Conservation (phyloP, 2,797 vertebrate species). For the Lateolabrax maculatus region DNA sequence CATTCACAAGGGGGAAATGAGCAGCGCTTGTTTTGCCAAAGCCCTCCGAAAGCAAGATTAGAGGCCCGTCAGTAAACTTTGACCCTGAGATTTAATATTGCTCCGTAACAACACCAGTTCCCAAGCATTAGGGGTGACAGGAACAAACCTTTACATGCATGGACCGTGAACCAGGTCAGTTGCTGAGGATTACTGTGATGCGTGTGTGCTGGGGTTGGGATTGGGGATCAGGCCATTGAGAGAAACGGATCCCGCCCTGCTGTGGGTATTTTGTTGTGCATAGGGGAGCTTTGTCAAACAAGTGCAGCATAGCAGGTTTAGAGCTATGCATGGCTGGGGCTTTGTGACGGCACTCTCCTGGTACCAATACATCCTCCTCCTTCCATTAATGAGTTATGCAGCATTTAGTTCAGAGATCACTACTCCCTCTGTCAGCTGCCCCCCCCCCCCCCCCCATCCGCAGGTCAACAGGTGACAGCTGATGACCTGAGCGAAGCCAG, state of each 20-base stretch:
- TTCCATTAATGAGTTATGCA: slow-evolving; percentile 37
- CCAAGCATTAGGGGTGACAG: slow-evolving; percentile 59
- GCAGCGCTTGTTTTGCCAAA: slow-evolving; percentile 67
- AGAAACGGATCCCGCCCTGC: slow-evolving; percentile 30
- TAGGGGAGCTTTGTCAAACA: slow-evolving; percentile 55
- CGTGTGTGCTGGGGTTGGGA: slow-evolving; percentile 40
- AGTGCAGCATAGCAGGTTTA: slow-evolving; percentile 21
- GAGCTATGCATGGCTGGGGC: slow-evolving; percentile 1
- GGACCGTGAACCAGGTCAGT: slow-evolving; percentile 60
- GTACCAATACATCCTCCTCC: slow-evolving; percentile 32
- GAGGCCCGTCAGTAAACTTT: slow-evolving; percentile 71
- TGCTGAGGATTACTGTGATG: slow-evolving; percentile 60
- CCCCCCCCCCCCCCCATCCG: not conserved
- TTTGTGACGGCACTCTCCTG: slow-evolving; percentile 29
- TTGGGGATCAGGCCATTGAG: slow-evolving; percentile 47
- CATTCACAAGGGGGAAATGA: slow-evolving; percentile 62
- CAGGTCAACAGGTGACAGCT: slow-evolving; percentile 51
- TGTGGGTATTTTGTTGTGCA: slow-evolving; percentile 30
- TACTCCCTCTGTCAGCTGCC: slow-evolving; percentile 19
- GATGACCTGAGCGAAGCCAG: slow-evolving; percentile 37
- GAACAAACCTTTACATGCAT: slow-evolving; percentile 54
- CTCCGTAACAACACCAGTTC: slow-evolving; percentile 45
- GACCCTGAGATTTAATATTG: slow-evolving; percentile 74
- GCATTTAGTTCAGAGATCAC: slow-evolving; percentile 28
- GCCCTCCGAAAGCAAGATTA: slow-evolving; percentile 74